Evolutionary conservation across 1,140 invertebrate species (phyloP).

Genomic region (Melipona quadrifasciata): DNA sequence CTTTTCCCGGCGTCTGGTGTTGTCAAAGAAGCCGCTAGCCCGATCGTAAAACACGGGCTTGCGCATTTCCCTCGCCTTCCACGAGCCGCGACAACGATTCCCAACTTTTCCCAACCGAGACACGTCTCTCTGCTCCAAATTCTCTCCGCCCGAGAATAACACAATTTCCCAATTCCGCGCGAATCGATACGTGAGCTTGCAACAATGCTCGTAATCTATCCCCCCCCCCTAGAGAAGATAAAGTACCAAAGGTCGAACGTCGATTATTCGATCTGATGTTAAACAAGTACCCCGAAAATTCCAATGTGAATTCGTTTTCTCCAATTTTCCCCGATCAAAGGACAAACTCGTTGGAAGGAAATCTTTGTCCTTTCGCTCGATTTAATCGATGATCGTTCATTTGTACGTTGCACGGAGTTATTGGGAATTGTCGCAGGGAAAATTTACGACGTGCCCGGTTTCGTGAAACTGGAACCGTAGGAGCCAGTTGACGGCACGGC

Average conservation of each 20-base stretch:
- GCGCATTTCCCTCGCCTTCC: slow-evolving; percentile 40
- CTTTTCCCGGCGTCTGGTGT: slow-evolving; percentile 18
- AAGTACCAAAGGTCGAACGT: background rate
- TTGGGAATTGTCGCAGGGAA: too few relatives aligned
- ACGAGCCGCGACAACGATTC: slow-evolving; percentile 21
- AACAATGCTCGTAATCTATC: background rate
- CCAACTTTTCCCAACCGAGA: slow-evolving; percentile 8
- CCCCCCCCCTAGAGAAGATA: background rate
- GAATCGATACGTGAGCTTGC: background rate
- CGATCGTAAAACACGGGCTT: slow-evolving; percentile 55
- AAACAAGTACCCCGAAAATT: background rate
- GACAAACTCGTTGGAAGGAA: too few relatives aligned
- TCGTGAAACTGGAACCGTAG: background rate
- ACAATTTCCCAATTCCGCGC: background rate
- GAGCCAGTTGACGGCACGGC: slow-evolving; percentile 62
- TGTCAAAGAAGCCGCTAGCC: slow-evolving; percentile 44
- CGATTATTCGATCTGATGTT: too few relatives aligned
- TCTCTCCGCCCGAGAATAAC: background rate
- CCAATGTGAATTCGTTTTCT: background rate
- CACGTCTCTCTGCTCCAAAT: background rate
- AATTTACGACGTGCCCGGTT: background rate
- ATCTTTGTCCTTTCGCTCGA: background rate
- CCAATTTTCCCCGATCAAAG: too few relatives aligned
- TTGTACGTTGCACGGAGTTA: too few relatives aligned
- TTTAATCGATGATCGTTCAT: too few relatives aligned